Conservation (phyloP, 2,797 vertebrate species). For the Crenichthys baileyi region DNA sequence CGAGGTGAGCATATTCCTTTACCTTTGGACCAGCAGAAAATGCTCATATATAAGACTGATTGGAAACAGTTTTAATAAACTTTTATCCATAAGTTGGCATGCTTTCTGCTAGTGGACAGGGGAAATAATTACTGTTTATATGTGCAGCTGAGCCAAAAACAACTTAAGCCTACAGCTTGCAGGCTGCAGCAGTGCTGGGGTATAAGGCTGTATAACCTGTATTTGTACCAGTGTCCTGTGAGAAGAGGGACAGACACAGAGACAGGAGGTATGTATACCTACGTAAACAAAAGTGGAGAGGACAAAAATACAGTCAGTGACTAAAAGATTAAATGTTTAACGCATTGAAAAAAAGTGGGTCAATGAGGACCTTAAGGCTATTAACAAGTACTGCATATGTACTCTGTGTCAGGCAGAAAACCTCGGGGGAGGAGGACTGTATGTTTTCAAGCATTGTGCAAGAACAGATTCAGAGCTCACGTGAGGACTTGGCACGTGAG, state of each 20-base stretch:
- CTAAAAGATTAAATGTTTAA: background rate
- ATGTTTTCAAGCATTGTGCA: slow-evolving; percentile 52
- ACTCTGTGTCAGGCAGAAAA: slow-evolving; percentile 9
- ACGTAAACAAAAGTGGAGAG: slow-evolving; percentile 2
- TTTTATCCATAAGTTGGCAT: slow-evolving; percentile 17
- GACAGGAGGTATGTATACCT: slow-evolving; percentile 19
- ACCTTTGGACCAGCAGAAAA: slow-evolving; percentile 8
- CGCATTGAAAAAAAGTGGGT: background rate
- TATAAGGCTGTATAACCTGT: slow-evolving; percentile 24
- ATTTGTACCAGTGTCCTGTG: slow-evolving; percentile 30
- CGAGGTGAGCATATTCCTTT: background rate
- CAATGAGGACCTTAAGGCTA: slow-evolving; percentile 6
- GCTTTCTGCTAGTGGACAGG: slow-evolving; percentile 6
- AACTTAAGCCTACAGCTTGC: slow-evolving; percentile 48
- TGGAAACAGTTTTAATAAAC: slow-evolving; percentile 3
- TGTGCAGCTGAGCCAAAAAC: slow-evolving; percentile 28
- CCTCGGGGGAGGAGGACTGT: background rate
- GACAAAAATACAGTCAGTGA: slow-evolving; percentile 18
- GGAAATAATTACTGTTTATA: slow-evolving; percentile 10
- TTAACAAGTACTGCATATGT: background rate
- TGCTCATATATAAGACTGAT: background rate
- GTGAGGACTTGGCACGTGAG: slow-evolving; percentile 69
- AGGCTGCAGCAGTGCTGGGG: slow-evolving; percentile 46
- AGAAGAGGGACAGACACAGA: slow-evolving; percentile 9
- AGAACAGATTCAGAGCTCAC: slow-evolving; percentile 58